phyloP scores from a whole-genome alignment of 2,797 vertebrate species.

The Rhinogobio ventralis region DNA sequence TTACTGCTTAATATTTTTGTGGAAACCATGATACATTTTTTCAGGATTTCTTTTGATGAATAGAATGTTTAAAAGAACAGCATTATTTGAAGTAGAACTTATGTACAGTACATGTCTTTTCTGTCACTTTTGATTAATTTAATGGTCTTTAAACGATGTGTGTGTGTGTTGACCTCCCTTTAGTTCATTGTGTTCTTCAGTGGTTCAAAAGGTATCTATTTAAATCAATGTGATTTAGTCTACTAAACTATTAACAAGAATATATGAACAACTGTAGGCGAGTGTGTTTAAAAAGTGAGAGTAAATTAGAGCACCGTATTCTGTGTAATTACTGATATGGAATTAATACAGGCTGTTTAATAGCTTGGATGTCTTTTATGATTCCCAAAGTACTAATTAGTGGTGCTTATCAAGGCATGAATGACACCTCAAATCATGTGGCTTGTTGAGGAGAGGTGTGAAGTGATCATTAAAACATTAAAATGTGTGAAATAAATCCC shows the following conservation, averaged over 20 bases:
- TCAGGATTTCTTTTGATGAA: background rate
- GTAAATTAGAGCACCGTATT: background rate
- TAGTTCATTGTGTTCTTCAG: constrained; percentile 13
- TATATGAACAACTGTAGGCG: background rate
- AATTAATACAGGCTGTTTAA: constrained; percentile 20
- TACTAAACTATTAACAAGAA: constrained; percentile 8
- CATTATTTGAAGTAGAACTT: background rate
- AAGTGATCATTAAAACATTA: background rate
- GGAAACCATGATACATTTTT: background rate
- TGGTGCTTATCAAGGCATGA: constrained; percentile 10
- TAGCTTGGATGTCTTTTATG: background rate
- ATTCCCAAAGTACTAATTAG: constrained; percentile 21
- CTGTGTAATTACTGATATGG: background rate
- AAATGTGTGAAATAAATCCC: background rate
- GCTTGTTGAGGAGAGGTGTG: constrained; percentile 6
- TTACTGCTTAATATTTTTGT: background rate
- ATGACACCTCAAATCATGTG: background rate
- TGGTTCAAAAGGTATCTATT: background rate
- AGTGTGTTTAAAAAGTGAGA: background rate
- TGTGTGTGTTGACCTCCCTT: background rate
- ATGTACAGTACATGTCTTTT: background rate
- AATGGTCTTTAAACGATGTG: background rate
- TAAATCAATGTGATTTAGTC: background rate
- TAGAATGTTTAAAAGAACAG: background rate
- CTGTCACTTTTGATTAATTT: background rate